Base-by-base conservation (phyloP, 2,113 vertebrate species). In the Eolophus roseicapilla region DNA sequence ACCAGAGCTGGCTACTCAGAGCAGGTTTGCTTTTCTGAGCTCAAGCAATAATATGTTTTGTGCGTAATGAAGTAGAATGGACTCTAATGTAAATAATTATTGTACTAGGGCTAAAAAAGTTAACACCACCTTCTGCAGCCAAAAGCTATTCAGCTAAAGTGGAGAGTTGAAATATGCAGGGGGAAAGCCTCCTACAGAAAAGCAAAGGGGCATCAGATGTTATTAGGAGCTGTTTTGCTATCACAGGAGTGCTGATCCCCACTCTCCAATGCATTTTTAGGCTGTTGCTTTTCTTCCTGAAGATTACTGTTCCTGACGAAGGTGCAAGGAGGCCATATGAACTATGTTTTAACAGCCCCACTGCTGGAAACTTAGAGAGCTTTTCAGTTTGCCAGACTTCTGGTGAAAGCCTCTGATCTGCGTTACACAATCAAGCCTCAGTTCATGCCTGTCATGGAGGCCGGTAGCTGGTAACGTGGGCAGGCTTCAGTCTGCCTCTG, bases 371-470 rank as follows among this genome's bases (percentile, higher is more conserved):
- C 79, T 94, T 93, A 55, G 77, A 75, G 91, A 88, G 82, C 79
- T 80, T 94, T 94, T 92, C 80, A 95, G 14, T 92, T 81, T 90
- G 24, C 63, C 62, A 89, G 96, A 28, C 91, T 89, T 82, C 11
- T 96, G 93, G 77, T 83, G 84, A 94, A 92, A 92, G 74, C 41
- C 84, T 93, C 93, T 89, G 83, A 82, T 95, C 62, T 57, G 77
- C 0, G 0, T 57, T 68, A 55, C 70, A 97, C 97, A 96, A 95
- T 96, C 1, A 2, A 85, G 90, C 62, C 92, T 95, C 92, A 97
- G 96, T 97, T 96, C 33, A 43, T 3, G 10, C 87, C 67, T 49
- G 78, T 65, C 2, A 1, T 31, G 27, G 84, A 92, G 88, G 92
- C 80, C 3, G 2, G 80, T 82, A 29, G 77, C 83, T 88, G 82